Conservation (phyloP, 2,888 invertebrate species). For the Drosophila meridiana region DNA sequence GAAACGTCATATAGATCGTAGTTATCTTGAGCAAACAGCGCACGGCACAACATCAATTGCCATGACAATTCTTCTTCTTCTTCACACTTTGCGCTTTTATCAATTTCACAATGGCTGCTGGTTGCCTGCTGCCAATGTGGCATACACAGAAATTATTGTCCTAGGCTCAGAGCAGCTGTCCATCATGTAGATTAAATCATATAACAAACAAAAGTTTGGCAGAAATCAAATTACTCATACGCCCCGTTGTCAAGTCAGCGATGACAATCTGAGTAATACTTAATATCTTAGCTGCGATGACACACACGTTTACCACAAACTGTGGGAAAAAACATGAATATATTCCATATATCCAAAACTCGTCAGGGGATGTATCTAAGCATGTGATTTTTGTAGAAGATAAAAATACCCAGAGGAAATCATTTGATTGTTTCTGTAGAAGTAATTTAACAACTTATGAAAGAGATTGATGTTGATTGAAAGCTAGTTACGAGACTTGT, state of each 20-base stretch:
- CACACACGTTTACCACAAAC: background rate
- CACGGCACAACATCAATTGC: conserved; percentile 48
- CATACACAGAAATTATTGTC: conserved; percentile 44
- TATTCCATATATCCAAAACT: background rate
- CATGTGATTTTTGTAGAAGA: background rate
- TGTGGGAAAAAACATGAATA: conserved; percentile 1
- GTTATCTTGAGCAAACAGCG: conserved; percentile 36
- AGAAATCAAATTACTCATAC: background rate
- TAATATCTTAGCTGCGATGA: background rate
- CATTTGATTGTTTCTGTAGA: background rate
- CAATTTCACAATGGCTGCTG: conserved; percentile 61
- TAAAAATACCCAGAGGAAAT: background rate
- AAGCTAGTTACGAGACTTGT: background rate
- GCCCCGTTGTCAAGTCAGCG: background rate
- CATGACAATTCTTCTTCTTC: conserved; percentile 27
- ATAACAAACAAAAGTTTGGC: background rate
- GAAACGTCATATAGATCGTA: background rate
- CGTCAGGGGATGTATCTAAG: background rate
- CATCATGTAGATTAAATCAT: too few species aligned
- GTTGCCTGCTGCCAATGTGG: conserved; percentile 20
- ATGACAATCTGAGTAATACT: background rate
- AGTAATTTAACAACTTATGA: background rate
- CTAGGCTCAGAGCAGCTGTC: conserved; percentile 46
- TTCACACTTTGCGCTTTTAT: conserved; percentile 41
- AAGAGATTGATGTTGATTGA: background rate